These are phyloP conservation scores for Cydia splendana DNA, from an alignment of 1,140 invertebrate species.

Conservation along the genomic window DNA sequence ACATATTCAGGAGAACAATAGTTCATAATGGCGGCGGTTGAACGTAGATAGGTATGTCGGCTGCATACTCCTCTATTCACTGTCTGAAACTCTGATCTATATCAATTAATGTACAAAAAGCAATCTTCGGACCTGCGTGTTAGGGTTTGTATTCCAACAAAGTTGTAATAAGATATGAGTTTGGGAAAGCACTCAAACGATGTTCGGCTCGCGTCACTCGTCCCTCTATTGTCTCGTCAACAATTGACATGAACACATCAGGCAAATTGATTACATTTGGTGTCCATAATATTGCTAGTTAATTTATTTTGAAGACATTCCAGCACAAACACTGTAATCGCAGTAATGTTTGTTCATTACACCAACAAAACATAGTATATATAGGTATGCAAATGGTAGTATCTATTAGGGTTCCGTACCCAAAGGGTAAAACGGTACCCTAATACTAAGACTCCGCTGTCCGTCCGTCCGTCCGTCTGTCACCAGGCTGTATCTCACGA, in stretches of 20 bases:
- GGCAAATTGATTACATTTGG: slow-evolving; percentile 65
- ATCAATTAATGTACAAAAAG: background rate
- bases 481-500: no score
- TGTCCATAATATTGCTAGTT: slow-evolving; percentile 67
- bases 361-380: no score
- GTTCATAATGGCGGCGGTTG: slow-evolving; percentile 62
- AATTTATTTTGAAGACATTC: slow-evolving; percentile 50
- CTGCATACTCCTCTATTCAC: slow-evolving; percentile 35
- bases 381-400: no score
- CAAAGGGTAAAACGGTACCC: no score
- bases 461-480: no score
- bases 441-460: no score
- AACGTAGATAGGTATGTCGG: slow-evolving; percentile 40
- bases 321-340: slow-evolving; percentile 37
- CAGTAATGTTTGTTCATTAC: no score
- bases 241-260: slow-evolving; percentile 76
- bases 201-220: slow-evolving; percentile 53
- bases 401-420: no score
- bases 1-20: slow-evolving; percentile 59
- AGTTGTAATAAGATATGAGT: background rate
- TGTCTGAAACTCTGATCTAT: background rate
- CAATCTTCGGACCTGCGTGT: background rate
- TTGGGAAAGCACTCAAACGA: background rate
- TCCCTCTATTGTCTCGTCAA: slow-evolving; percentile 62
- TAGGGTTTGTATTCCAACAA: background rate